phyloP scores from a whole-genome alignment of 2,113 vertebrate species.

The Telmatochromis brichardi region DNA sequence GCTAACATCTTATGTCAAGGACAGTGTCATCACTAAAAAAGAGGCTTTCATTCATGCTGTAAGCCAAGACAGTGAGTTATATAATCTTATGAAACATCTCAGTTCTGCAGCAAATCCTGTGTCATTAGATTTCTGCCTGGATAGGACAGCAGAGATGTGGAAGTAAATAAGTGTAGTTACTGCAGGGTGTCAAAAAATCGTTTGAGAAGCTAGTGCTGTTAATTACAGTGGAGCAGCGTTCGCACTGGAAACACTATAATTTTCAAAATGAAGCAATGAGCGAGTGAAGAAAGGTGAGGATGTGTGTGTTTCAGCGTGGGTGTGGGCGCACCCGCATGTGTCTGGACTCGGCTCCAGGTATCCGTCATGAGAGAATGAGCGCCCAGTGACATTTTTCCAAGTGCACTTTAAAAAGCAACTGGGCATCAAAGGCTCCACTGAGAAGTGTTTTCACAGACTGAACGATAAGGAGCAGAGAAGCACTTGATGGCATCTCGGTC shows the following conservation, averaged over 20 bases:
- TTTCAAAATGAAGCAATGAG: neutral
- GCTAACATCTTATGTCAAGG: neutral
- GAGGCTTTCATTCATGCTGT: neutral
- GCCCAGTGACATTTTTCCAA: conserved; percentile 44
- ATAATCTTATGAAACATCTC: neutral
- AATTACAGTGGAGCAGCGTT: neutral
- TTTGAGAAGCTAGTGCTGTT: neutral
- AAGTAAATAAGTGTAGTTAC: neutral
- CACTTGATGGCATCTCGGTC: neutral
- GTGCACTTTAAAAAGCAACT: conserved; percentile 39
- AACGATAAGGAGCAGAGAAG: conserved; percentile 35
- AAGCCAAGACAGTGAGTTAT: neutral
- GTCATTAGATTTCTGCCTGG: neutral
- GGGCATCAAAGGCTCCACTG: conserved; percentile 33
- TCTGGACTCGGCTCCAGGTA: conserved; percentile 14
- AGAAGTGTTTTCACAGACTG: conserved; percentile 41
- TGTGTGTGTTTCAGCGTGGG: neutral
- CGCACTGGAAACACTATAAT: neutral
- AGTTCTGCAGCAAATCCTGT: neutral
- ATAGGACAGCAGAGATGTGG: neutral
- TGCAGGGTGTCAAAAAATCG: neutral
- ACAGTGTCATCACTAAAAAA: neutral
- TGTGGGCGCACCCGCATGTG: neutral
- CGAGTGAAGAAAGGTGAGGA: neutral
- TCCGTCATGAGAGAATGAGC: conserved; percentile 28